Evolutionary conservation across 1,140 invertebrate species (phyloP).

Genomic region (Drosophila pseudoananassae): DNA sequence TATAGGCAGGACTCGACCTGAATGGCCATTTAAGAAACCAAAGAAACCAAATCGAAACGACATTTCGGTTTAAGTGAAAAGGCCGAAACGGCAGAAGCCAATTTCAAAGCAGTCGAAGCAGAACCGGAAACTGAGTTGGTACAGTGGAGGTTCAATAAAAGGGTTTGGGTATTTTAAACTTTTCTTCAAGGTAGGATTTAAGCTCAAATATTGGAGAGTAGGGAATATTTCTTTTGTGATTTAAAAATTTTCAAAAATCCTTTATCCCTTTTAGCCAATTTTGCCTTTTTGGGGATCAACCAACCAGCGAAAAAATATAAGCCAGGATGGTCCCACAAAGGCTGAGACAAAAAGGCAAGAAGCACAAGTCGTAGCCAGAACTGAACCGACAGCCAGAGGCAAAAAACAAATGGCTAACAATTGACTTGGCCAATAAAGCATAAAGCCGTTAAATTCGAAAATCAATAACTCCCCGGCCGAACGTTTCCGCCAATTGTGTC

Average conservation of each 20-base stretch:
- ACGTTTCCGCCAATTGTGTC: constrained; percentile 62
- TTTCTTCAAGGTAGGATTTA: neutral
- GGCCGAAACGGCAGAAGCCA: constrained; percentile 35
- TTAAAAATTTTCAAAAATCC: neutral
- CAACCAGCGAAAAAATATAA: neutral
- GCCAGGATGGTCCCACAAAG: neutral
- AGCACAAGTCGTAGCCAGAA: constrained; percentile 12
- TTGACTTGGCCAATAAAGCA: constrained; percentile 76
- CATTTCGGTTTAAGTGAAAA: constrained; percentile 71
- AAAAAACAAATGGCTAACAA: constrained; percentile 69
- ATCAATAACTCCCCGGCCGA: constrained; percentile 65
- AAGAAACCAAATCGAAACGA: constrained; percentile 67
- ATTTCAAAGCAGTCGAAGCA: constrained; percentile 38
- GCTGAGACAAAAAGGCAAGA: constrained; percentile 27
- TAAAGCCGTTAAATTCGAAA: constrained; percentile 78
- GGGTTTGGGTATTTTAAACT: neutral
- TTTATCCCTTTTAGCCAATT: neutral
- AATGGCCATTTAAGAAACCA: constrained; percentile 59
- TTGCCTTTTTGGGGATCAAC: neutral
- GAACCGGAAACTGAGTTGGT: constrained; percentile 14
- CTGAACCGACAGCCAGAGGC: constrained; percentile 20
- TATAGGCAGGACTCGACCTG: constrained; percentile 14
- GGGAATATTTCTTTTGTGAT: no score
- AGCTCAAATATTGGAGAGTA: no score
- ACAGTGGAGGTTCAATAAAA: neutral